Evolutionary conservation across 2,113 vertebrate species (phyloP).

Genomic region (Aptenodytes forsteri): DNA sequence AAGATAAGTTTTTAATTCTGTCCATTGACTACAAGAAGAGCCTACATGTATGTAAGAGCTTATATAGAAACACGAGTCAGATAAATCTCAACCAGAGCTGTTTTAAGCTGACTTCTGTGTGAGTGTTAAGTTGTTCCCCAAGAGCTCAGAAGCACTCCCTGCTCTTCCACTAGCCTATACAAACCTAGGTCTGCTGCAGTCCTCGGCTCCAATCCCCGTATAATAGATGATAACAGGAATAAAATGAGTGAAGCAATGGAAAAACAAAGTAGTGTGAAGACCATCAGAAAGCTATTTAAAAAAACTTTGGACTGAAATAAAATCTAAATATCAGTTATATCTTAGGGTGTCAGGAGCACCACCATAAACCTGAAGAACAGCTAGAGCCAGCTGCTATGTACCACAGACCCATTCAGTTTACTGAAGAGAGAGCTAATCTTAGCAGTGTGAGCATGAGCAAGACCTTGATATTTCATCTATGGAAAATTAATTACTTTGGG

Average conservation of each 20-base stretch:
- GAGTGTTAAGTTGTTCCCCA: neutral
- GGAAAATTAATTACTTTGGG: neutral
- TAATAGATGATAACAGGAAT: neutral
- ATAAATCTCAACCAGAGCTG: neutral
- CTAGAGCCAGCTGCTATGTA: neutral
- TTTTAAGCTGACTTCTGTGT: neutral
- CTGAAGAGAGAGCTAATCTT: neutral
- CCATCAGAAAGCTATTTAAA: neutral
- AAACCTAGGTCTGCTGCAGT: neutral
- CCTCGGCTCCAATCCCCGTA: rapidly evolving
- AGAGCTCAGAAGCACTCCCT: neutral
- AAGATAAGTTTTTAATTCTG: neutral
- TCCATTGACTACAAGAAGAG: neutral
- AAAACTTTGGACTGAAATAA: neutral
- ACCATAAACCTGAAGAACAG: neutral
- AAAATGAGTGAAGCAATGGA: neutral
- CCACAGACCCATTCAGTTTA: neutral
- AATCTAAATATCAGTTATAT: neutral
- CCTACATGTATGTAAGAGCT: neutral
- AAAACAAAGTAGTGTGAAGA: neutral
- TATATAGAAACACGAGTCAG: neutral
- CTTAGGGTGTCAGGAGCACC: neutral
- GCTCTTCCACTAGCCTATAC: neutral
- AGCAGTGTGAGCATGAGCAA: neutral
- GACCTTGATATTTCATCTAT: neutral